phyloP scores from a whole-genome alignment of 2,888 invertebrate species.

The Andrena hattorfiana region DNA sequence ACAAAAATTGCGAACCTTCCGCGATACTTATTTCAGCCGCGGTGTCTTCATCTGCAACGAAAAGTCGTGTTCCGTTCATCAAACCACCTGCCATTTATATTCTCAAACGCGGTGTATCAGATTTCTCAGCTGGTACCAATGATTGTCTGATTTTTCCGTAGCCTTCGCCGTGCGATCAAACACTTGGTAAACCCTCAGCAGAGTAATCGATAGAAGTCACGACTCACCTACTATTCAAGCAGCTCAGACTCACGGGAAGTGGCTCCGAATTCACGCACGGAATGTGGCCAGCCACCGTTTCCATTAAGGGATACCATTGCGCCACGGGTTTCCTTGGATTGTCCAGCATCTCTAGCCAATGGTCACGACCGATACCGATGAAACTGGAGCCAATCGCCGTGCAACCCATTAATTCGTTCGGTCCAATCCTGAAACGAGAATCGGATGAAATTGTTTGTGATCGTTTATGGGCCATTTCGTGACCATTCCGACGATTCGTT shows the following conservation, averaged over 20 bases:
- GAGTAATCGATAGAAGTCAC: neutral
- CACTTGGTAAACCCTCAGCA: neutral
- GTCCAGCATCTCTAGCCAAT: constrained; percentile 94
- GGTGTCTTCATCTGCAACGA: constrained; percentile 79
- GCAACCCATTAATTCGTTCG: constrained; percentile 95
- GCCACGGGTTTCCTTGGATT: constrained; percentile 93
- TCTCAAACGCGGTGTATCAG: neutral
- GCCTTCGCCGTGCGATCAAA: neutral
- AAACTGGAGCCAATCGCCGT: constrained; percentile 92
- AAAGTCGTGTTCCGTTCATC: neutral
- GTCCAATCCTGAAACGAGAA: constrained; percentile 89
- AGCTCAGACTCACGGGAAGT: constrained; percentile 88
- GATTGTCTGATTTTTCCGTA: neutral
- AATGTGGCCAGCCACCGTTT: constrained; percentile 89
- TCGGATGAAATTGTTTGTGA: neutral
- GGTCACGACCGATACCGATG: constrained; percentile 92
- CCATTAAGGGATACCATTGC: constrained; percentile 93
- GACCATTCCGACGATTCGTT: neutral
- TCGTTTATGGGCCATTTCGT: no score
- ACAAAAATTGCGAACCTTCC: constrained; percentile 68
- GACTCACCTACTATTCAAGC: constrained; percentile 89
- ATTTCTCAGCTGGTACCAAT: no score
- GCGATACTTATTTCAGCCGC: constrained; percentile 64
- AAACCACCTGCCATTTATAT: neutral
- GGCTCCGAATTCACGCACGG: constrained; percentile 86